Evolutionary conservation across 2,888 invertebrate species (phyloP).

Genomic region (Drosophila fulvimacula): DNA sequence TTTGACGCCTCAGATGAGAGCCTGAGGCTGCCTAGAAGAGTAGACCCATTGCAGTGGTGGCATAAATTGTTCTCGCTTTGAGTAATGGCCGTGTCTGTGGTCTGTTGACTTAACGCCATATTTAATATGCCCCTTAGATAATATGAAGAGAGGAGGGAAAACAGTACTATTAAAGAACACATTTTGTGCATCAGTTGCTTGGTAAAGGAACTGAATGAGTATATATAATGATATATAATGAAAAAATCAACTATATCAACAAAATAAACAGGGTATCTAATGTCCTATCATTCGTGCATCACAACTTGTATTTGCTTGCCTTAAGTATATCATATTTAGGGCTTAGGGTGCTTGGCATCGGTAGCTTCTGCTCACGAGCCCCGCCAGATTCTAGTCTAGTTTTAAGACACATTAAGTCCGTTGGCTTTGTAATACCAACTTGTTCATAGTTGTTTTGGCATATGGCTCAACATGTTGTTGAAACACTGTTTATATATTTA

Average conservation of each 20-base stretch:
- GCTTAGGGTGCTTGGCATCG: constrained; percentile 20
- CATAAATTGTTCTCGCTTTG: constrained; percentile 71
- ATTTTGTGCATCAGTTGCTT: no score
- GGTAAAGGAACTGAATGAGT: no score
- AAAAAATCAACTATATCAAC: no score
- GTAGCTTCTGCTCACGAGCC: constrained; percentile 20
- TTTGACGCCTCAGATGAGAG: constrained; percentile 73
- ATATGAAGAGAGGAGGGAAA: rapidly evolving
- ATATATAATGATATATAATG: no score
- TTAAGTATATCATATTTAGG: background rate
- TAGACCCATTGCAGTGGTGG: constrained; percentile 52
- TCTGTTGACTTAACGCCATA: constrained; percentile 73
- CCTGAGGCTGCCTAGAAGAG: constrained; percentile 18
- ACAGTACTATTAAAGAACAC: no score
- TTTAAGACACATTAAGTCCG: constrained; percentile 16
- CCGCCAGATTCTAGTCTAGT: constrained; percentile 29
- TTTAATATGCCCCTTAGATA: constrained; percentile 49
- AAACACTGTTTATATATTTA: background rate
- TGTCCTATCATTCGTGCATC: background rate
- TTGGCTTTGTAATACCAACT: constrained; percentile 21
- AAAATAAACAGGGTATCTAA: constrained; percentile 24
- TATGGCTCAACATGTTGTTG: background rate
- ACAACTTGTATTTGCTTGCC: background rate
- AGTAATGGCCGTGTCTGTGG: constrained; percentile 62
- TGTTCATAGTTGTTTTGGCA: background rate